Evolutionary conservation across 2,888 invertebrate species (phyloP).

Genomic region (Eucriotettix oculatus): DNA sequence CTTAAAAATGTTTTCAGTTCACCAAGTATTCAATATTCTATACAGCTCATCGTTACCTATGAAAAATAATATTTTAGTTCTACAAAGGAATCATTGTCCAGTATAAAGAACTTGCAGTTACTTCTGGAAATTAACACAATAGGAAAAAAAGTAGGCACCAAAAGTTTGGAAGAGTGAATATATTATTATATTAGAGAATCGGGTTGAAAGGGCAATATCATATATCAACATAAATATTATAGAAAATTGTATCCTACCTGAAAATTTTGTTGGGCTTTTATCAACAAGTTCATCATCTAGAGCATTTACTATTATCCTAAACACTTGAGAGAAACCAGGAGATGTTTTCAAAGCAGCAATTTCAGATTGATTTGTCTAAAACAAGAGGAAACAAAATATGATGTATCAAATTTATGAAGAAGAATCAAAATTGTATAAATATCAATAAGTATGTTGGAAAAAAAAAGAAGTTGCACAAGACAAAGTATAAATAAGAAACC

Average conservation of each 20-base stretch:
- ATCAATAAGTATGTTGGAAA: too few relatives aligned
- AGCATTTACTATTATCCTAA: conserved; percentile 47
- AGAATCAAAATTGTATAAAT: too few relatives aligned
- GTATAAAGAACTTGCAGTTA: not conserved
- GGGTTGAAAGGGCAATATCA: not conserved
- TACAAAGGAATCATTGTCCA: not conserved
- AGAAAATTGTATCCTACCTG: conserved; percentile 17
- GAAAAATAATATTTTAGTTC: not conserved
- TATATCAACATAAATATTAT: not conserved
- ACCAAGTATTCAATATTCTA: not conserved
- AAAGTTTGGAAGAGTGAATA: too few relatives aligned
- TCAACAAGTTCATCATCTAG: conserved; percentile 29
- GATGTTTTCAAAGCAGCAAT: conserved; percentile 41
- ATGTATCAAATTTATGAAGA: too few relatives aligned
- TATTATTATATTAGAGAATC: not conserved
- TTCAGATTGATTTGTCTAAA: conserved; percentile 39
- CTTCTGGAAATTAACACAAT: too few relatives aligned
- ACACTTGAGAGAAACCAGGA: conserved; percentile 52
- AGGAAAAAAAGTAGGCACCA: too few relatives aligned
- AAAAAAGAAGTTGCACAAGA: too few relatives aligned
- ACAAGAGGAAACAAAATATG: conserved; percentile 15
- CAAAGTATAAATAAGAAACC: too few relatives aligned
- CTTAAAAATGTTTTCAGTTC: not conserved
- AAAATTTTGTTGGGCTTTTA: conserved; percentile 21
- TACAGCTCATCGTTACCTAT: not conserved